These are phyloP conservation scores for Xyrauchen texanus DNA, from an alignment of 2,113 vertebrate species.

Conservation along the genomic window DNA sequence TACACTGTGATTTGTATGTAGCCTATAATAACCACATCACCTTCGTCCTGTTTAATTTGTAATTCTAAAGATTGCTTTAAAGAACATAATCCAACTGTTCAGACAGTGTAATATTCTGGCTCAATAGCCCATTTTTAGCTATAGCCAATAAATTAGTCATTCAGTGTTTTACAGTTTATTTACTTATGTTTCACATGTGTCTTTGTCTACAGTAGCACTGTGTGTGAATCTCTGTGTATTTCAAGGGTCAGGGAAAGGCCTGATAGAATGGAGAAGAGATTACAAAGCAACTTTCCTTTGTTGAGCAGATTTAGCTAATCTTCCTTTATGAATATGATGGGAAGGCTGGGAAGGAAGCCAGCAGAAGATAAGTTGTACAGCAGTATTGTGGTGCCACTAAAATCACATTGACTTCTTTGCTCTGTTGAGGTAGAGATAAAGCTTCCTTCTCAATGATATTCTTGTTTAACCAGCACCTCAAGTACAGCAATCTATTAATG, in stretches of 20 bases:
- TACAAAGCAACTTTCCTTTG: not conserved
- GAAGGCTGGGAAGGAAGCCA: not conserved
- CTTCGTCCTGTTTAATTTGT: not conserved
- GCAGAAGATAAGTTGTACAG: not conserved
- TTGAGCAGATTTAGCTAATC: not conserved
- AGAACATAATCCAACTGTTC: not conserved
- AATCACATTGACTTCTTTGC: not conserved
- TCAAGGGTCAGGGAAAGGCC: not conserved
- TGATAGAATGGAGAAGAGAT: not conserved
- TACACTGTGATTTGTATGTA: constrained; percentile 10
- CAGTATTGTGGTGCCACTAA: not conserved
- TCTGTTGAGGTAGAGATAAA: not conserved
- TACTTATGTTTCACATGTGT: not conserved
- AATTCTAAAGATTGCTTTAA: not conserved
- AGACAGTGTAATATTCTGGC: not conserved
- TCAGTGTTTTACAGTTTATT: not conserved
- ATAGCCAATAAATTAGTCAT: not conserved
- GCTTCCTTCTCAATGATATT: not conserved
- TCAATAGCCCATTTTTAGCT: not conserved
- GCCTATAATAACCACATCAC: not conserved
- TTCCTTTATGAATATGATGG: constrained; percentile 5
- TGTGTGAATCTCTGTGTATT: no score
- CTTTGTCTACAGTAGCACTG: not conserved
- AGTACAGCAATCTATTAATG: not conserved
- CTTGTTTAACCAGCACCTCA: not conserved